Percentiles rank a stretch among this genome's conserved stretches.
Conservation (phyloP, 2,888 invertebrate genomes). For the Ptychoptera contaminata region DNA sequence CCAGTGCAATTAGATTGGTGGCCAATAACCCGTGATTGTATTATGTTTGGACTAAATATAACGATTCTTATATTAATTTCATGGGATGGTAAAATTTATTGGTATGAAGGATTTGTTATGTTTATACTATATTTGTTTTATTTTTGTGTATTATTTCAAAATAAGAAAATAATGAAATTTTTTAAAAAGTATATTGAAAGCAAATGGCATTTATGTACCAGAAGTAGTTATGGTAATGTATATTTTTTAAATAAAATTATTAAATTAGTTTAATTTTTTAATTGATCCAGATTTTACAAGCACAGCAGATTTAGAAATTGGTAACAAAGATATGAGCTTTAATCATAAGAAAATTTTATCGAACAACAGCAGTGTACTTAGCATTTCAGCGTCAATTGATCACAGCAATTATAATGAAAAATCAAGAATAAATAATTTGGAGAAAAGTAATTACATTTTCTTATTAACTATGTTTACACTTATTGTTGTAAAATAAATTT, state of each 20-base stretch:
- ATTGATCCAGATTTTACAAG: background rate
- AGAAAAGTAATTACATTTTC: no score
- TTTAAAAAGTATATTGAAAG: background rate
- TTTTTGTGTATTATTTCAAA: constrained; percentile 1
- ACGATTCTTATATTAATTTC: constrained; percentile 52
- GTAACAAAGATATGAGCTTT: background rate
- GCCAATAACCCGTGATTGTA: constrained; percentile 57
- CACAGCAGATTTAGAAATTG: background rate
- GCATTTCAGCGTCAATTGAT: no score
- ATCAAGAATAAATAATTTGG: no score
- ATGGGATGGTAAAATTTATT: constrained; percentile 52
- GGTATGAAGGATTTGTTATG: background rate
- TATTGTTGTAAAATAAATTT: no score
- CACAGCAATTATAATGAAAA: no score
- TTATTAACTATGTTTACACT: no score
- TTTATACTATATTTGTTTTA: background rate
- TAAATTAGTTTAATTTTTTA: background rate
- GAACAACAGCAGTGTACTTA: background rate
- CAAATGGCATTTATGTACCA: constrained; percentile 2
- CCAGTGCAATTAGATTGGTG: constrained; percentile 39
- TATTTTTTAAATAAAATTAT: no score
- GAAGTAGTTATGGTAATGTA: constrained; percentile 3
- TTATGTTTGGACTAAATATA: constrained; percentile 61
- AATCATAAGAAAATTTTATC: background rate
- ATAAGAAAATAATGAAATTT: constrained; percentile 4